phyloP scores from a whole-genome alignment of 30 jellyfish, hydroid and myxozoan species.

The Hydra vulgaris region DNA sequence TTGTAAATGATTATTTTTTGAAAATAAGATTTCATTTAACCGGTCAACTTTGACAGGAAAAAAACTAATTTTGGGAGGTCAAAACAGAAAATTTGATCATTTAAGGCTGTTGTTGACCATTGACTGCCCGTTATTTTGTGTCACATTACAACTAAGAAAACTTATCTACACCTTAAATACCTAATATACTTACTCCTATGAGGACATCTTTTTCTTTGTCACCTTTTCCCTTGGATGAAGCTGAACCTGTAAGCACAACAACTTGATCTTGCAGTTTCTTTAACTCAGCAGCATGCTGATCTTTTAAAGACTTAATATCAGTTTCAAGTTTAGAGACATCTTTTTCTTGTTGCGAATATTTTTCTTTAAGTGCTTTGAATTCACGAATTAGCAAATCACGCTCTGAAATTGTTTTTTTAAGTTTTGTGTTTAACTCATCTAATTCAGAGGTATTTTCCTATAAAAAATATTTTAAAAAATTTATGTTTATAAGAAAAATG shows the following conservation, averaged over 20 bases:
- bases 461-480: no score
- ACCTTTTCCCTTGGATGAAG: constrained; percentile 39
- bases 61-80: no score
- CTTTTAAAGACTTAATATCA: constrained; percentile 35
- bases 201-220: constrained; percentile 70
- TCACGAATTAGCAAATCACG: constrained; percentile 32
- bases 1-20: no score
- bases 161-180: no score
- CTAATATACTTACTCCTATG: constrained; percentile 48
- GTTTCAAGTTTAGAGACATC: constrained; percentile 44
- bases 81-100: no score
- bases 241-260: constrained; percentile 30
- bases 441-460: neutral
- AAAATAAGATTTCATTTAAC: no score
- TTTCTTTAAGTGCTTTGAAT: constrained; percentile 13
- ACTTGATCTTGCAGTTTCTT: constrained; percentile 45
- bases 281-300: constrained; percentile 43
- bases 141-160: no score
- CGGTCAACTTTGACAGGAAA: no score
- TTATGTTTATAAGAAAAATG: neutral
- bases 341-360: constrained; percentile 27
- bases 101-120: no score
- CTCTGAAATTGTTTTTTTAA: constrained; percentile 24
- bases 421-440: constrained; percentile 16
- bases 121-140: no score